Percentiles rank a stretch among this genome's conserved stretches.
Evolutionary conservation across 2,797 vertebrate genomes (phyloP).

Genomic region (Scolopax rusticola): DNA sequence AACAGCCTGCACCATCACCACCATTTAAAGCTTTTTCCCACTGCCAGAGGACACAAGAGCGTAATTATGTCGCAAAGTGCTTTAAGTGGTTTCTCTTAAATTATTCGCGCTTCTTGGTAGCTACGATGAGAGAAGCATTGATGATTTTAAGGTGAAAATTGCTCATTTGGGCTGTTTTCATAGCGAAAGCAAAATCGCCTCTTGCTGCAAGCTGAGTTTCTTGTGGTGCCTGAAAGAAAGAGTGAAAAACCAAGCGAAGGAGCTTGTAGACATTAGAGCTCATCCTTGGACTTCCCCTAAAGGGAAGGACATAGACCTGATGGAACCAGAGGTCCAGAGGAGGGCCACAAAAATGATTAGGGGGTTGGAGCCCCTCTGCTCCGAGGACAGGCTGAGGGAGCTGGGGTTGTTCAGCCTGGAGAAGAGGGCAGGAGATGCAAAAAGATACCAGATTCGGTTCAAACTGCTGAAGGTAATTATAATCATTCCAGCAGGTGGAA

Average conservation of each 20-base stretch:
- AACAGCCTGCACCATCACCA: not conserved
- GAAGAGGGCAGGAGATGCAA: no score
- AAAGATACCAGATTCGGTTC: not conserved
- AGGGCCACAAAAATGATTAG: no score
- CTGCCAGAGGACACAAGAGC: not conserved
- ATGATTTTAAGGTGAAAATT: not conserved
- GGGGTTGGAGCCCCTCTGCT: no score
- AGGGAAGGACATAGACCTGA: no score
- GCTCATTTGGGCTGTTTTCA: not conserved
- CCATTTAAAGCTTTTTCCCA: not conserved
- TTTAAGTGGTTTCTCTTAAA: conserved; percentile 1
- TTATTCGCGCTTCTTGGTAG: not conserved
- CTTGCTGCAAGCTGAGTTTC: not conserved
- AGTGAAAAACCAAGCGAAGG: not conserved
- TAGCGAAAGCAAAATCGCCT: not conserved
- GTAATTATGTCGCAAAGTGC: not conserved
- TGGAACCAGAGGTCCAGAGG: no score
- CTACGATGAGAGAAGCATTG: not conserved
- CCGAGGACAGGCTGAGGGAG: no score
- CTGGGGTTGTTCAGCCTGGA: no score
- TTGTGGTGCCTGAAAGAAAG: not conserved
- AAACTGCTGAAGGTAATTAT: not conserved
- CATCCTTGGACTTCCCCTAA: not conserved
- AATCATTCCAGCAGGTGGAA: not conserved
- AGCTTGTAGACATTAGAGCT: not conserved